Conservation (phyloP, 1,140 invertebrate species). For the Hermetia illucens region DNA sequence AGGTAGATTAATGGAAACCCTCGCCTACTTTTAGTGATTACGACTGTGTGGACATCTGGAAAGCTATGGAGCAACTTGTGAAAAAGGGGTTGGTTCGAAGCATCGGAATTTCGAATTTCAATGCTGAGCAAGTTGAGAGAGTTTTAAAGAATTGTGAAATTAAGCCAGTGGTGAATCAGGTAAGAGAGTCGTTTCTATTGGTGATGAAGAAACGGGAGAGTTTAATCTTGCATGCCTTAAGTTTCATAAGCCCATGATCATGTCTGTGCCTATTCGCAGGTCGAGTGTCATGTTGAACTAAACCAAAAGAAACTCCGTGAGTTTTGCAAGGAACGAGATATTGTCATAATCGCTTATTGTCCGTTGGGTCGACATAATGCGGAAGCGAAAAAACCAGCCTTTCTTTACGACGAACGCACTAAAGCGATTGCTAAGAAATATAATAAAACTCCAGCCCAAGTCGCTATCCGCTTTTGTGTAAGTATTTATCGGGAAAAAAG, state of each 20-base stretch:
- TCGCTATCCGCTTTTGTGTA: slow-evolving; percentile 47
- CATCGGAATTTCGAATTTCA: slow-evolving; percentile 69
- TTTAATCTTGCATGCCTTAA: too few species aligned
- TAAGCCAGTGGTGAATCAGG: too few species aligned
- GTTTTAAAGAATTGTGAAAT: slow-evolving; percentile 37
- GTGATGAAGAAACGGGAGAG: too few species aligned
- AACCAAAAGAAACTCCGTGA: slow-evolving; percentile 59
- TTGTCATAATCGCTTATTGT: slow-evolving; percentile 64
- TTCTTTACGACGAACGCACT: slow-evolving; percentile 41
- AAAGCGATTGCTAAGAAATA: slow-evolving; percentile 48
- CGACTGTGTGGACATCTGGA: slow-evolving; percentile 30
- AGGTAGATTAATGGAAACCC: too few species aligned
- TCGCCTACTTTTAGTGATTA: too few species aligned
- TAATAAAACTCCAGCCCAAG: slow-evolving; percentile 53
- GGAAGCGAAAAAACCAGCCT: slow-evolving; percentile 18
- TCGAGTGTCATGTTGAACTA: slow-evolving; percentile 76
- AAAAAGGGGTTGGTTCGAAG: slow-evolving; percentile 32
- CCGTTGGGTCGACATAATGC: slow-evolving; percentile 55
- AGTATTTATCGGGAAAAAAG: too few species aligned
- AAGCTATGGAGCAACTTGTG: too few species aligned
- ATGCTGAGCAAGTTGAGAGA: slow-evolving; percentile 45
- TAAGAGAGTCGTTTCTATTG: too few species aligned
- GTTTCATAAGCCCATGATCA: too few species aligned
- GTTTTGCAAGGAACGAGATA: slow-evolving; percentile 53
- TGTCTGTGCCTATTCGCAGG: slow-evolving; percentile 47